phyloP scores from a whole-genome alignment of 1,140 invertebrate genomes.

The Grapholita molesta region DNA sequence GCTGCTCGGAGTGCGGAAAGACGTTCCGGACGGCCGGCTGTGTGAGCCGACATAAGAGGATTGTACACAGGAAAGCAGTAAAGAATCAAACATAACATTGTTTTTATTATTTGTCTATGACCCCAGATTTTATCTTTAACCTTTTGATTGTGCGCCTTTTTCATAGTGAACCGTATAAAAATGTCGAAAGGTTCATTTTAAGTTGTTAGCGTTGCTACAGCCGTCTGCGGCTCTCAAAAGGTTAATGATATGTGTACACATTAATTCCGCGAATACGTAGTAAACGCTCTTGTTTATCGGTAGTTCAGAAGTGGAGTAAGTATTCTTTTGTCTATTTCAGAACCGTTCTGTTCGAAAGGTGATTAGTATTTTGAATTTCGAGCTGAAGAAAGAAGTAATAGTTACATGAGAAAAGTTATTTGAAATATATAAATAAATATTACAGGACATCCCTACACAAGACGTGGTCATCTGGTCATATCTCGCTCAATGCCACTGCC shows the following conservation, averaged over 20 bases:
- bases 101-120: background rate
- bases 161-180: too few relatives aligned
- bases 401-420: background rate
- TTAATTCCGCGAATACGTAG: background rate
- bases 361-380: background rate
- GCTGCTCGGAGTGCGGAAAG: conserved; percentile 79
- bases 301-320: background rate
- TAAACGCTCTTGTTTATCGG: background rate
- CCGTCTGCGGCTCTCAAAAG: too few relatives aligned
- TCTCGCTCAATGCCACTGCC: too few relatives aligned
- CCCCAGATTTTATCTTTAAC: background rate
- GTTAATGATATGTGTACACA: background rate
- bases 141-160: too few relatives aligned
- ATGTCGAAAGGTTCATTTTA: too few relatives aligned
- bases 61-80: conserved; percentile 53
- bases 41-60: conserved; percentile 67
- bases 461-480: too few relatives aligned
- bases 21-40: conserved; percentile 70
- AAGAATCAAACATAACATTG: conserved; percentile 26
- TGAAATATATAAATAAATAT: too few relatives aligned
- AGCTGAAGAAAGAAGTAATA: background rate
- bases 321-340: background rate
- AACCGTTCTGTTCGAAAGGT: background rate
- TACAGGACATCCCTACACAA: too few relatives aligned
- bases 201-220: too few relatives aligned